A percentile compares a stretch with the other conserved stretches of the same genome.
Evolutionary conservation across 2,113 vertebrate species (phyloP).

Genomic region (Tenebrosternarchus preto): DNA sequence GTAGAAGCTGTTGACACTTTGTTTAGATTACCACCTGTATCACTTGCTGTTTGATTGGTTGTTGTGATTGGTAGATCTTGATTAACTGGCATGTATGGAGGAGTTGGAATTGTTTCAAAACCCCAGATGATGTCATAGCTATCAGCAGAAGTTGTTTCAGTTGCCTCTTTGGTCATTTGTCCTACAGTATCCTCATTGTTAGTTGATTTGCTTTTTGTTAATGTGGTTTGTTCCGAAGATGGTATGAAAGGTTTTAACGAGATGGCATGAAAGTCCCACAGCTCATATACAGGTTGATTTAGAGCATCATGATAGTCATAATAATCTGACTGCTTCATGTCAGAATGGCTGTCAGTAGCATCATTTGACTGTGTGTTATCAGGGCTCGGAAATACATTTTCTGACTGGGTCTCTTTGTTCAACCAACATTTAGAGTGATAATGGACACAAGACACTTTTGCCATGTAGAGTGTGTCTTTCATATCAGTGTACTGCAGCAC

Average conservation of each 20-base stretch:
- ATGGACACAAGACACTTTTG: slow-evolving; percentile 13
- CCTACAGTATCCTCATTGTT: background rate
- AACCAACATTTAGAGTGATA: background rate
- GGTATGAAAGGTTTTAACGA: background rate
- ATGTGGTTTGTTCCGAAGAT: background rate
- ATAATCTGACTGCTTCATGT: background rate
- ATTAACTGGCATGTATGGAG: too few relatives aligned
- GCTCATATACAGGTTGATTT: background rate
- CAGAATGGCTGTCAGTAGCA: background rate
- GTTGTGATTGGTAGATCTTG: too few relatives aligned
- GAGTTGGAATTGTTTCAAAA: background rate
- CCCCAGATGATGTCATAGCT: background rate
- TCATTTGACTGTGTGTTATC: too few relatives aligned
- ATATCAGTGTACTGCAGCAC: slow-evolving; percentile 14
- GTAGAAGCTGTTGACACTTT: too few relatives aligned
- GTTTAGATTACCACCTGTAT: too few relatives aligned
- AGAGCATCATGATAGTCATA: background rate
- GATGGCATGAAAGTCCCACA: background rate
- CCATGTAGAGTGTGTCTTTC: background rate
- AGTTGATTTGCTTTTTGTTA: background rate
- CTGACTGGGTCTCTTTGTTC: too few relatives aligned
- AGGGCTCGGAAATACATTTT: too few relatives aligned
- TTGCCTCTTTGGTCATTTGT: background rate
- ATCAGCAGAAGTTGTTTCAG: background rate
- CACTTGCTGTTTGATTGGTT: too few relatives aligned